Conservation (phyloP, 2,113 vertebrate genomes). For the Scomber colias region DNA sequence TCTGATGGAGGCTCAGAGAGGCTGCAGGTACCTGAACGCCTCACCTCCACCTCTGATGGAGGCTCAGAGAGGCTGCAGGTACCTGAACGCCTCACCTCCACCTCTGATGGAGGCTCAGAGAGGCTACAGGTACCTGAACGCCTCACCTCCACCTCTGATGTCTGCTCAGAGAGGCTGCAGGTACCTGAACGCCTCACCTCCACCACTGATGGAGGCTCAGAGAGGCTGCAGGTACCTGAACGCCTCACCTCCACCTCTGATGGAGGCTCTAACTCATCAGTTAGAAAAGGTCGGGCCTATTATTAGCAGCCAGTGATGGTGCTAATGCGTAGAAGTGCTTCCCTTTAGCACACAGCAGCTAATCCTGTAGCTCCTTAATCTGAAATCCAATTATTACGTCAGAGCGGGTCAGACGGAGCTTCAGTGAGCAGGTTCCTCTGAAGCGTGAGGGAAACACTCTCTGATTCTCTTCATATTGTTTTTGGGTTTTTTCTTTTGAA, state of each 20-base stretch:
- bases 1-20: too few species aligned
- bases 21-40: too few species aligned
- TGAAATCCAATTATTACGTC: constrained; percentile 80
- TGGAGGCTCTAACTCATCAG: constrained; percentile 28
- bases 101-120: constrained; percentile 6
- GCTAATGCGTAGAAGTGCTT: constrained; percentile 60
- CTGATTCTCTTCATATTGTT: too few species aligned
- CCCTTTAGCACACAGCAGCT: constrained; percentile 68
- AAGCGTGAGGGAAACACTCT: not conserved
- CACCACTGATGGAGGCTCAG: too few species aligned
- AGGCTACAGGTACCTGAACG: too few species aligned
- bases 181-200: too few species aligned
- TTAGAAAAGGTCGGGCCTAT: constrained; percentile 56
- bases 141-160: too few species aligned
- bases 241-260: constrained; percentile 41
- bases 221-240: constrained; percentile 26
- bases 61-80: not conserved
- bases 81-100: not conserved
- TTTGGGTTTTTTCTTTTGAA: too few species aligned
- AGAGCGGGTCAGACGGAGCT: constrained; percentile 29
- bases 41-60: too few species aligned
- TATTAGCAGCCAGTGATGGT: constrained; percentile 46
- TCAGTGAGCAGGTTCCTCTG: constrained; percentile 34
- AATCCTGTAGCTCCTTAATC: constrained; percentile 75
- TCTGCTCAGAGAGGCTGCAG: too few species aligned